Conservation (phyloP, 2,113 vertebrate genomes). For the Scomber colias region DNA sequence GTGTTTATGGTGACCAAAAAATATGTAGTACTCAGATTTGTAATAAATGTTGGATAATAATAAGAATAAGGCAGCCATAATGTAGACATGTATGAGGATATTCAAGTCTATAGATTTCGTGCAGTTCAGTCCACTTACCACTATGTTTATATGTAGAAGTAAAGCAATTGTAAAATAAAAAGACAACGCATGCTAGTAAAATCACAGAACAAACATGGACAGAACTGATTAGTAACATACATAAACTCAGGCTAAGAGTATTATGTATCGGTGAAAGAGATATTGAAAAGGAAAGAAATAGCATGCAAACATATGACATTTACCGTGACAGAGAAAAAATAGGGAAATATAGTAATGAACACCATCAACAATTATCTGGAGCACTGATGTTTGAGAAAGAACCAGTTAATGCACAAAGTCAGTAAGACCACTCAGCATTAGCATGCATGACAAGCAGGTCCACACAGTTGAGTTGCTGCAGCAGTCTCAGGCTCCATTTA, state of each 20-base stretch:
- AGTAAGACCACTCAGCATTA: slow-evolving; percentile 80
- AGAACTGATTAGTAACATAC: slow-evolving; percentile 63
- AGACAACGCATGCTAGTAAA: slow-evolving; percentile 65
- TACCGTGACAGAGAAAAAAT: slow-evolving; percentile 65
- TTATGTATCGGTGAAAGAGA: slow-evolving; percentile 74
- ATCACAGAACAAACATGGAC: slow-evolving; percentile 55
- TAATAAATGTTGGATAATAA: background rate
- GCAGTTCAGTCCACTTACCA: slow-evolving; percentile 1
- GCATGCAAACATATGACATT: slow-evolving; percentile 82
- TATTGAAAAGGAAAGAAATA: slow-evolving; percentile 66
- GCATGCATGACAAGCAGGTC: slow-evolving; percentile 92
- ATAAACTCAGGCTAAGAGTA: slow-evolving; percentile 67
- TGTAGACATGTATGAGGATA: slow-evolving; percentile 4
- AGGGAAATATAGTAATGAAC: slow-evolving; percentile 61
- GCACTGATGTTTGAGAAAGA: slow-evolving; percentile 72
- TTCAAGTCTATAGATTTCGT: slow-evolving; percentile 13
- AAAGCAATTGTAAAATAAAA: slow-evolving; percentile 26
- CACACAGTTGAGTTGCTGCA: slow-evolving; percentile 85
- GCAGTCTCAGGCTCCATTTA: slow-evolving; percentile 91
- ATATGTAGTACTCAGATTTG: slow-evolving; percentile 1
- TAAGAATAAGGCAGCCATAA: slow-evolving; percentile 36
- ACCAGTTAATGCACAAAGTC: slow-evolving; percentile 73
- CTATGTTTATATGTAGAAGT: background rate
- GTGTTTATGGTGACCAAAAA: background rate
- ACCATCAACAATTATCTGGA: slow-evolving; percentile 76